These are phyloP conservation scores for Lypha dubia DNA, from an alignment of 2,888 invertebrate genomes.

Conservation along the genomic window DNA sequence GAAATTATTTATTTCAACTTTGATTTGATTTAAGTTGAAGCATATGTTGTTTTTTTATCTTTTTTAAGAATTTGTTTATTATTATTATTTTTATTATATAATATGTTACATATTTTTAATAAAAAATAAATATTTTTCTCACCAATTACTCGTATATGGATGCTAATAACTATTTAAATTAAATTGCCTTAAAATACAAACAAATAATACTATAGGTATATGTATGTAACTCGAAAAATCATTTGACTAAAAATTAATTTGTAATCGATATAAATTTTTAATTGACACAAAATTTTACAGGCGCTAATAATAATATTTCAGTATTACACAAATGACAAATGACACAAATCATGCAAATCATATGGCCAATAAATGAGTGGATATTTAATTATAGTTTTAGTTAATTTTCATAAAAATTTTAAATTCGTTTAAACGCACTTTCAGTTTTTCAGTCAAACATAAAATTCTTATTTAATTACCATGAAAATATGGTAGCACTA, in stretches of 20 bases:
- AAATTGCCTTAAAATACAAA: constrained; percentile 62
- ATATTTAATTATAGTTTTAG: too few species aligned
- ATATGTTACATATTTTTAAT: not conserved
- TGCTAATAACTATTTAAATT: constrained; percentile 58
- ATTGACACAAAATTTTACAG: not conserved
- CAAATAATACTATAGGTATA: constrained; percentile 45
- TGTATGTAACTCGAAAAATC: constrained; percentile 15
- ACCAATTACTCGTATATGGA: constrained; percentile 49
- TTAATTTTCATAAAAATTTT: too few species aligned
- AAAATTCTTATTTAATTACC: too few species aligned
- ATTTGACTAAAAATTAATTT: not conserved
- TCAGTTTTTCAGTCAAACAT: too few species aligned
- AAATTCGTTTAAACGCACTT: too few species aligned
- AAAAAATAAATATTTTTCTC: constrained; percentile 29
- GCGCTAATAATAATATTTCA: too few species aligned
- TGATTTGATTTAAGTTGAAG: not conserved
- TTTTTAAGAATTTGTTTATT: not conserved
- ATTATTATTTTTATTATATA: constrained; percentile 4
- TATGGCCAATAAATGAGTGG: too few species aligned
- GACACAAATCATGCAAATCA: too few species aligned
- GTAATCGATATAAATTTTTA: not conserved
- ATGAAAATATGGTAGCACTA: too few species aligned
- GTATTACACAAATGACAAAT: too few species aligned
- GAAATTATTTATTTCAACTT: not conserved
- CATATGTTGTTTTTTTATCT: not conserved